These are phyloP conservation scores for Portunus trituberculatus DNA, from an alignment of 1,140 invertebrate species.

Conservation along the genomic window DNA sequence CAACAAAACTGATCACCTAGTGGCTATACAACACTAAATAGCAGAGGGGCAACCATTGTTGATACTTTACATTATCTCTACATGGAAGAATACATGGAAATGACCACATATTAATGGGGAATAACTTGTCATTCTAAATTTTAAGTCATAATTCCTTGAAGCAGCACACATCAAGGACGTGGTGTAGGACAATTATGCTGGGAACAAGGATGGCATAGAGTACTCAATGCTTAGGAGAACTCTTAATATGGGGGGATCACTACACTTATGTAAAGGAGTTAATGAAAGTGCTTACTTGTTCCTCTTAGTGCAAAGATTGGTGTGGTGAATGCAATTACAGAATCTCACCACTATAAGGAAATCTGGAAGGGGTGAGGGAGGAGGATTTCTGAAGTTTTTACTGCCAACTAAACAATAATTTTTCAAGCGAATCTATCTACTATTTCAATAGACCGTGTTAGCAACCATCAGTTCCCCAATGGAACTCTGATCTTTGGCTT, in stretches of 20 bases:
- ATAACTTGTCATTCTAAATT: constrained; percentile 47
- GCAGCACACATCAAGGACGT: constrained; percentile 60
- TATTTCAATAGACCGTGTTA: too few relatives aligned
- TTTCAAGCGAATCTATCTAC: too few relatives aligned
- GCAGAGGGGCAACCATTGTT: background rate
- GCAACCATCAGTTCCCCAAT: too few relatives aligned
- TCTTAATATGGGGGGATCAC: background rate
- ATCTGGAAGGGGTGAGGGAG: background rate
- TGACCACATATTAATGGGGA: constrained; percentile 71
- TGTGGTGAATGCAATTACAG: background rate
- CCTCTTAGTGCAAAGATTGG: background rate
- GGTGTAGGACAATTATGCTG: constrained; percentile 26
- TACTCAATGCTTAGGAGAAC: constrained; percentile 6
- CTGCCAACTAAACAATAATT: too few relatives aligned
- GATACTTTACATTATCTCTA: background rate
- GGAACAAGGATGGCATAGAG: constrained; percentile 36
- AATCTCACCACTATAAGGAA: background rate
- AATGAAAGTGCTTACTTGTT: background rate
- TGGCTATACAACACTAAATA: constrained; percentile 15
- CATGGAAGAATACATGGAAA: constrained; percentile 69
- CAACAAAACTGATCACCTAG: background rate
- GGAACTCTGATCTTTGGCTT: too few relatives aligned
- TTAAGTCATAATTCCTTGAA: constrained; percentile 47
- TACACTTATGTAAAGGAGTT: background rate
- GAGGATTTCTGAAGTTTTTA: too few relatives aligned